These are phyloP conservation scores for Hydra vulgaris DNA, from an alignment of 30 jellyfish, hydroid and myxozoan genomes.

Conservation along the genomic window DNA sequence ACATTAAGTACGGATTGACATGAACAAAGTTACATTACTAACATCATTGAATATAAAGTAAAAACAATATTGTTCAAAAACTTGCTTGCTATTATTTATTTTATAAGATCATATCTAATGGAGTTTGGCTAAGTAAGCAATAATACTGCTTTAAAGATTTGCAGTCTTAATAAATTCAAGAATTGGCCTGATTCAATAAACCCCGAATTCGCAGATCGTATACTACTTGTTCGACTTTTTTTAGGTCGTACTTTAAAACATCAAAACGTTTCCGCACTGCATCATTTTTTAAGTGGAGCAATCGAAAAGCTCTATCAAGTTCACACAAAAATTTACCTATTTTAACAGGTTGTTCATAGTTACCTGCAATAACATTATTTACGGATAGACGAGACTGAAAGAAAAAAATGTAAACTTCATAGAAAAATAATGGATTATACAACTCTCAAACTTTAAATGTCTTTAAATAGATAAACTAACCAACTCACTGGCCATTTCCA, in stretches of 20 bases:
- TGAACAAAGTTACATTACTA: too few species aligned
- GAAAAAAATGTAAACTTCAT: slow-evolving; percentile 15
- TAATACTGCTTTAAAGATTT: too few species aligned
- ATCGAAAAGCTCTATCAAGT: slow-evolving; percentile 75
- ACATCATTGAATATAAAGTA: too few species aligned
- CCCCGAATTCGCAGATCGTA: slow-evolving; percentile 71
- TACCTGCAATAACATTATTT: slow-evolving; percentile 65
- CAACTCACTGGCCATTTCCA: slow-evolving; percentile 77
- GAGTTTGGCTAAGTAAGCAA: too few species aligned
- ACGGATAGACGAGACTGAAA: slow-evolving; percentile 72
- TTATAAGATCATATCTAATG: too few species aligned
- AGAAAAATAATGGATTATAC: too few species aligned
- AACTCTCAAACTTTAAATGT: neutral
- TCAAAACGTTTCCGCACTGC: slow-evolving; percentile 72
- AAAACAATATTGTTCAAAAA: too few species aligned
- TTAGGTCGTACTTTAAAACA: slow-evolving; percentile 77
- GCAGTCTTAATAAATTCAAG: neutral
- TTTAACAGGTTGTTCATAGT: slow-evolving; percentile 56
- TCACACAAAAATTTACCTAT: slow-evolving; percentile 62
- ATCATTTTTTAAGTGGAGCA: slow-evolving; percentile 76
- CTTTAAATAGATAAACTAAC: slow-evolving; percentile 22
- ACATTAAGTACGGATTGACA: too few species aligned
- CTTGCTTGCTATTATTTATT: too few species aligned
- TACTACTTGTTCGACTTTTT: slow-evolving; percentile 77
- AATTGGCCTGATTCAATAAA: neutral